Base-by-base conservation (phyloP, 2,888 invertebrate genomes). In the Mechanitis messenoides region DNA sequence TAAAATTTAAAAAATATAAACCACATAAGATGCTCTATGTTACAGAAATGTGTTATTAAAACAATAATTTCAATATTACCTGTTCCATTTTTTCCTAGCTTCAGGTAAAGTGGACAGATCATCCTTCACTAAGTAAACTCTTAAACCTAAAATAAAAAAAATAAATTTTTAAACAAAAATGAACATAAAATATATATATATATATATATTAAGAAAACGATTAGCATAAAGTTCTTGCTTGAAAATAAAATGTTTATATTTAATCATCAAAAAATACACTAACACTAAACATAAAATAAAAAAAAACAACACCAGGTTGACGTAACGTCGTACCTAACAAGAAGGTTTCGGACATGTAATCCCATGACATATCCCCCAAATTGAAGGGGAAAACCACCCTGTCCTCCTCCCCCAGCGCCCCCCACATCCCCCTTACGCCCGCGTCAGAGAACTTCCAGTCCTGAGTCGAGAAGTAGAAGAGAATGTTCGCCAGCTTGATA, bases 81-180 rank as follows among this genome's bases (percentile, higher is more conserved):
- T 88, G 68, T 85, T 88, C 91, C 91, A 92, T 66, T 84, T 85
- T 79, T 92, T 92, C 67, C 90, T 91, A 68, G 94, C 95, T 72
- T 93, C 91, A 0, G 94, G 93, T 59, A 96, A 80, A 0, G 95
- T 94, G 0, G 93, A 93, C 2, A 94, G 78, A 31, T 95, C 94
- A 75, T 97, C 97, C 72, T 96, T 96, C 46, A 97, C 83, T 9
- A 97, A 83, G 77, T 95, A 96, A 1, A 93, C 91, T 68, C 96
- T 91, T 55, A 95, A 91, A 2, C 97, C 97, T 80, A 91, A 20
- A 20, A 20, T 20, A 20, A 20, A 20, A 20, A 20, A 20, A 20
- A 20, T 1, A 1, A 20, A 20, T 20, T 20, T 20, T 83, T 20
- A 20, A 20, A 20, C 20, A 20, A 20, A 20, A 20, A 20, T 20